Percentiles rank a stretch among this genome's conserved stretches.
These are phyloP conservation scores for Imbricaverruca yamaguchii DNA, from an alignment of 2,888 invertebrate genomes.

Conservation along the genomic window DNA sequence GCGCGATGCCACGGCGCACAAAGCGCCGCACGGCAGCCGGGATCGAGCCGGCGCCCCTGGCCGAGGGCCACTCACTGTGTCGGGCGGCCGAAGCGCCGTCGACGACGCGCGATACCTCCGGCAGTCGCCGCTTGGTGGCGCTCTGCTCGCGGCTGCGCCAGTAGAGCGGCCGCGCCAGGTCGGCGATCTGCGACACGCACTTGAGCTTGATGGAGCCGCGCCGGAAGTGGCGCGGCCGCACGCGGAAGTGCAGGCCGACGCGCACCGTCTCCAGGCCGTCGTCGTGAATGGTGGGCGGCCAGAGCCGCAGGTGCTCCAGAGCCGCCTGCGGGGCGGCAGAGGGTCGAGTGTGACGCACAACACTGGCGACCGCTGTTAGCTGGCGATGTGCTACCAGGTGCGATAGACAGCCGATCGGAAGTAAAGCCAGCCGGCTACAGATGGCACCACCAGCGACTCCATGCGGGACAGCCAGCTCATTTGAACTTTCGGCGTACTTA, in stretches of 20 bases:
- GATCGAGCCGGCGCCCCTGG: too few species aligned
- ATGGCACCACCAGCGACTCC: too few species aligned
- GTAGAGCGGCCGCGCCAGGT: background rate
- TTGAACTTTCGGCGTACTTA: too few species aligned
- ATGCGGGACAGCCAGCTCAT: too few species aligned
- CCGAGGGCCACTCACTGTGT: background rate
- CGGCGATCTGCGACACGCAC: background rate
- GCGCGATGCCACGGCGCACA: too few species aligned
- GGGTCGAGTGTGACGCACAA: too few species aligned
- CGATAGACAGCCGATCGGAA: too few species aligned
- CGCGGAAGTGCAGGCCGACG: background rate
- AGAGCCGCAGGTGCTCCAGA: background rate
- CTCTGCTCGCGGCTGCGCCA: background rate
- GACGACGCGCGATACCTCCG: background rate
- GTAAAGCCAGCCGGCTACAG: too few species aligned
- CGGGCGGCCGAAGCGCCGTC: background rate
- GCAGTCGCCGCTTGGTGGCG: background rate
- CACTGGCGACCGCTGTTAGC: too few species aligned
- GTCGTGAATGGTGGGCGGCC: background rate
- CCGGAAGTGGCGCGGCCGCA: background rate
- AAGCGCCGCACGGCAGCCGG: too few species aligned
- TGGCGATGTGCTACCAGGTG: too few species aligned
- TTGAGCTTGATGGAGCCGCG: background rate
- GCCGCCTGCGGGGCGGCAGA: background rate
- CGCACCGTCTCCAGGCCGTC: background rate